These are phyloP conservation scores for Calliopum simillimum DNA, from an alignment of 2,888 invertebrate species.

Conservation along the genomic window DNA sequence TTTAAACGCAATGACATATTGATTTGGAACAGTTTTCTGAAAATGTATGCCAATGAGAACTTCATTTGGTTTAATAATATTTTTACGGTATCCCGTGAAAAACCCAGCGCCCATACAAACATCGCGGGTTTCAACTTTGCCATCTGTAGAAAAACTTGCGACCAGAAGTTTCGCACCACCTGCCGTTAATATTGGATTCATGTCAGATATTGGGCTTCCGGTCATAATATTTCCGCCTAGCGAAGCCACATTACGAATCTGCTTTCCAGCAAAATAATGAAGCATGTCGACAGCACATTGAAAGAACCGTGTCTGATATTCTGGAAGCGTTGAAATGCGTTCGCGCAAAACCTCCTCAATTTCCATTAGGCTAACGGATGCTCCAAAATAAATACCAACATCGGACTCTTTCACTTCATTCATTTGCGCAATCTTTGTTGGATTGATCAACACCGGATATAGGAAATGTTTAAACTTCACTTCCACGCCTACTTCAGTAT, in stretches of 20 bases:
- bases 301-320: constrained; percentile 74
- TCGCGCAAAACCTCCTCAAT: constrained; percentile 75
- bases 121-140: constrained; percentile 67
- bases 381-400: constrained; percentile 79
- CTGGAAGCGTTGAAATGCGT: constrained; percentile 69
- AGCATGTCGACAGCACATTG: constrained; percentile 84
- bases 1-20: constrained; percentile 88
- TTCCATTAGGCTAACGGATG: constrained; percentile 80
- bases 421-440: constrained; percentile 78
- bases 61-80: constrained; percentile 79
- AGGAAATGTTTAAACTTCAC: constrained; percentile 85
- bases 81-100: constrained; percentile 88
- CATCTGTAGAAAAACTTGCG: constrained; percentile 69
- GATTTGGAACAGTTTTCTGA: constrained; percentile 77
- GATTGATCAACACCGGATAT: constrained; percentile 84
- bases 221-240: constrained; percentile 95
- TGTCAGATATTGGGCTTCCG: constrained; percentile 95
- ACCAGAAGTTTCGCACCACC: constrained; percentile 75
- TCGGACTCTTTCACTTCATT: constrained; percentile 70
- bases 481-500: constrained; percentile 93
- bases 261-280: constrained; percentile 94
- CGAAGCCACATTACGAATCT: constrained; percentile 93
- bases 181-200: constrained; percentile 92
- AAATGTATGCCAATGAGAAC: constrained; percentile 83
- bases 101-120: constrained; percentile 82